A percentile compares a stretch with the other conserved stretches of the same genome.
Evolutionary conservation across 2,888 invertebrate species (phyloP).

Genomic region (Cylindroiulus punctatus): DNA sequence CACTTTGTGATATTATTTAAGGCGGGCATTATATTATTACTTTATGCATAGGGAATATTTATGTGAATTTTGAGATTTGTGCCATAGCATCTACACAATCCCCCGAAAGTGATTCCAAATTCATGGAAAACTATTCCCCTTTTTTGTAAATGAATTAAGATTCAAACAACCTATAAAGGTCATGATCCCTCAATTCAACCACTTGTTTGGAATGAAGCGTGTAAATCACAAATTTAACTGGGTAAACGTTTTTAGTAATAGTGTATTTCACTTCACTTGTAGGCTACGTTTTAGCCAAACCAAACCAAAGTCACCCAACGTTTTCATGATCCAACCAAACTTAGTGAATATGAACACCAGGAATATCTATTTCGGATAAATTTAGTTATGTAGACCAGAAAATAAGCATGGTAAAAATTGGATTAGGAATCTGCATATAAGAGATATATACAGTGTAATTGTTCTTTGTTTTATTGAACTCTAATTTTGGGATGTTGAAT

Average conservation of each 20-base stretch:
- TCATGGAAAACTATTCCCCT: background rate
- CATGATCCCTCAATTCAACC: background rate
- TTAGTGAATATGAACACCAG: no score
- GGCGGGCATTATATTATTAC: constrained; percentile 4
- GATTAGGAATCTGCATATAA: background rate
- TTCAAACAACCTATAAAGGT: background rate
- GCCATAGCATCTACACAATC: background rate
- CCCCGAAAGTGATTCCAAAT: background rate
- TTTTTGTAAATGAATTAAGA: background rate
- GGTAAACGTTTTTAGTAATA: no score
- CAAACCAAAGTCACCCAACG: background rate
- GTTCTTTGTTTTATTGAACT: background rate
- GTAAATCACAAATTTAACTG: background rate
- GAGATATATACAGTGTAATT: background rate
- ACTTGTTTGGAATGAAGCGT: background rate
- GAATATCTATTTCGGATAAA: no score
- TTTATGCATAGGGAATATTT: background rate
- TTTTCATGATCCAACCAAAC: background rate
- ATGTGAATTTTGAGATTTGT: background rate
- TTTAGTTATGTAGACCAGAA: no score
- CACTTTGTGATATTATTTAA: constrained; percentile 13
- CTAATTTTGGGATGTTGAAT: constrained; percentile 4
- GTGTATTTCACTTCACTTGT: no score
- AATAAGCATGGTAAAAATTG: no score
- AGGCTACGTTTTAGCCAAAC: no score